Percentiles rank a stretch among this genome's conserved stretches.
Evolutionary conservation across 2,113 vertebrate species (phyloP).

Genomic region (Corythornis vintsioides): DNA sequence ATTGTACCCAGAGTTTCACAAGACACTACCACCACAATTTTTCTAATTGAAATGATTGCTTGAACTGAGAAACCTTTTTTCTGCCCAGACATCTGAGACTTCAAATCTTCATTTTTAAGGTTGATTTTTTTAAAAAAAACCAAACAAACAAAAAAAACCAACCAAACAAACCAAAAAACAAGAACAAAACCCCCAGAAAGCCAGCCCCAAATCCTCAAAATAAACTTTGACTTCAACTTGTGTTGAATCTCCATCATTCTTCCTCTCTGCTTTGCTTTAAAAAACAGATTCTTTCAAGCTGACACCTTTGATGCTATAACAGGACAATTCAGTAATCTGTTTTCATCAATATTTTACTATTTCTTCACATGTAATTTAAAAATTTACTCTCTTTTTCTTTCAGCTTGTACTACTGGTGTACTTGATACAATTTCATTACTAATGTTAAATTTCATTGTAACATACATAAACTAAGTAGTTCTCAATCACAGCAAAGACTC

Average conservation of each 20-base stretch:
- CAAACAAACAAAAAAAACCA: not conserved
- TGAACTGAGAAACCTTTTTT: too few species aligned
- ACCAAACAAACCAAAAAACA: not conserved
- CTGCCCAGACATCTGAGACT: too few species aligned
- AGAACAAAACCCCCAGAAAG: not conserved
- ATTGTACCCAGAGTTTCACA: too few species aligned
- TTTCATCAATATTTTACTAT: not conserved
- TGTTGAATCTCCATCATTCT: not conserved
- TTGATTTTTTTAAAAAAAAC: too few species aligned
- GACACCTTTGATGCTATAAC: not conserved
- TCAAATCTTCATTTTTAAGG: too few species aligned
- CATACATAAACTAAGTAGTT: not conserved
- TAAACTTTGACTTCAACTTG: not conserved
- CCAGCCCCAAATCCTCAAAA: too few species aligned
- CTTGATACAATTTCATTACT: accelerated
- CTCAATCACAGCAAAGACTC: not conserved
- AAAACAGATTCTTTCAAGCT: not conserved
- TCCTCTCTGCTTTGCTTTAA: not conserved
- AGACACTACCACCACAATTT: too few species aligned
- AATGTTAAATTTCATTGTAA: not conserved
- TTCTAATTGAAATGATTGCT: too few species aligned
- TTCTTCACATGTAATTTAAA: not conserved
- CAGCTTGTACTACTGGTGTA: not conserved
- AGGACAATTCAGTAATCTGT: not conserved
- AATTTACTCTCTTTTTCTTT: not conserved